These are phyloP conservation scores for Notoglanidium macrostoma DNA, from an alignment of 2,797 vertebrate species.

Conservation along the genomic window DNA sequence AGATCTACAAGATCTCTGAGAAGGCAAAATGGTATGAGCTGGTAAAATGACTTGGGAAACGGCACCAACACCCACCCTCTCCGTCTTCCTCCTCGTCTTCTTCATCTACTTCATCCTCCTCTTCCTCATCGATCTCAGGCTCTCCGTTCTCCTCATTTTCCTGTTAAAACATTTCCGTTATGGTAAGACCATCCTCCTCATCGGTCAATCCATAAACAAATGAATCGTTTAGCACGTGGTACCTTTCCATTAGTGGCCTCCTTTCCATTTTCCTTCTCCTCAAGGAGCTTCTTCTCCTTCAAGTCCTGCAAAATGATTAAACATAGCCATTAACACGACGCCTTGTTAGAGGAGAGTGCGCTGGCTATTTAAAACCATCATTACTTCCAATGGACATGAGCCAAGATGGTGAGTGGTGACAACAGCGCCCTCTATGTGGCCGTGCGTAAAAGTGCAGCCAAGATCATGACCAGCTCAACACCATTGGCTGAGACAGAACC, in stretches of 20 bases:
- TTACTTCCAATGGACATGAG: not conserved
- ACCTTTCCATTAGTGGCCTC: conserved; percentile 92
- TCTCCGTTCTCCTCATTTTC: conserved; percentile 95
- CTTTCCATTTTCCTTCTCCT: conserved; percentile 93
- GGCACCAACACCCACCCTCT: conserved; percentile 74
- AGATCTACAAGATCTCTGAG: not conserved
- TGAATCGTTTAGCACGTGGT: not conserved
- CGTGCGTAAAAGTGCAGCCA: conserved; percentile 3
- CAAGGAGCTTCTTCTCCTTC: conserved; percentile 91
- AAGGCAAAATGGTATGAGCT: too few species aligned
- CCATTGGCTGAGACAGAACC: conserved; percentile 61
- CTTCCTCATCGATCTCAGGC: conserved; percentile 90
- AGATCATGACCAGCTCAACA: not conserved
- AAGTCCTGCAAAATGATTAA: conserved; percentile 76
- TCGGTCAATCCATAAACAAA: not conserved
- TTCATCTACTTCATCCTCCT: conserved; percentile 91
- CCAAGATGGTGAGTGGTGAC: not conserved
- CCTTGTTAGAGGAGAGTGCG: not conserved
- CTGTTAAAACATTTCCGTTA: conserved; percentile 59
- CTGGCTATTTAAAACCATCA: conserved; percentile 21
- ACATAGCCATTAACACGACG: not conserved
- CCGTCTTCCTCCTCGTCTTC: conserved; percentile 92
- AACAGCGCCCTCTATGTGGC: conserved; percentile 11
- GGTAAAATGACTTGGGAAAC: not conserved
- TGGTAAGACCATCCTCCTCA: not conserved